Conservation (phyloP, 2,888 invertebrate species). For the Acanthosoma haemorrhoidale region DNA sequence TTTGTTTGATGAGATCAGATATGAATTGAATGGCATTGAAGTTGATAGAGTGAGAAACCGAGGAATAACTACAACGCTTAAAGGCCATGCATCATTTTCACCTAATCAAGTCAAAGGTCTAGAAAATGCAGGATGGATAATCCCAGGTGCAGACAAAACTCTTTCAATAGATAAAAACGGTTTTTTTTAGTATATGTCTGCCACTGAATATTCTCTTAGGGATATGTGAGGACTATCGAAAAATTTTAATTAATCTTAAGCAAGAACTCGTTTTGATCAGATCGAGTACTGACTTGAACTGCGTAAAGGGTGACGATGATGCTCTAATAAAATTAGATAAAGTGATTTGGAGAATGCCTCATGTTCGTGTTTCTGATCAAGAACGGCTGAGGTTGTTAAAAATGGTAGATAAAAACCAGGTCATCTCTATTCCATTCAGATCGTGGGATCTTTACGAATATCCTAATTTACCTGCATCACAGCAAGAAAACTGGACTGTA, state of each 20-base stretch:
- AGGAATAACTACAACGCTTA: slow-evolving; percentile 30
- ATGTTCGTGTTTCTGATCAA: slow-evolving; percentile 37
- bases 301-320: no score
- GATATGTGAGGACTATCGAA: slow-evolving; percentile 40
- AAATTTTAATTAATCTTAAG: slow-evolving; percentile 32
- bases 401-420: no score
- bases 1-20: slow-evolving; percentile 30
- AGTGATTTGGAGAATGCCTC: slow-evolving; percentile 40
- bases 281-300: slow-evolving; percentile 27
- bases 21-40: slow-evolving; percentile 29
- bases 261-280: slow-evolving; percentile 16
- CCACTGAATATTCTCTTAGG: slow-evolving; percentile 37
- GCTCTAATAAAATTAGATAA: no score
- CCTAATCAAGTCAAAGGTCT: no score
- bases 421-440: slow-evolving; percentile 42
- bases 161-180: no score
- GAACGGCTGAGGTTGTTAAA: no score
- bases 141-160: no score
- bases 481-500: slow-evolving; percentile 43
- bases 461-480: slow-evolving; percentile 44
- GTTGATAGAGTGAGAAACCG: slow-evolving; percentile 28
- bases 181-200: slow-evolving; percentile 34
- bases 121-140: no score
- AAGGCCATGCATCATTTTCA: no score
- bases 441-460: slow-evolving; percentile 46